Evolutionary conservation across 2,888 invertebrate species (phyloP).

Genomic region (Caenorhabditis sp.): DNA sequence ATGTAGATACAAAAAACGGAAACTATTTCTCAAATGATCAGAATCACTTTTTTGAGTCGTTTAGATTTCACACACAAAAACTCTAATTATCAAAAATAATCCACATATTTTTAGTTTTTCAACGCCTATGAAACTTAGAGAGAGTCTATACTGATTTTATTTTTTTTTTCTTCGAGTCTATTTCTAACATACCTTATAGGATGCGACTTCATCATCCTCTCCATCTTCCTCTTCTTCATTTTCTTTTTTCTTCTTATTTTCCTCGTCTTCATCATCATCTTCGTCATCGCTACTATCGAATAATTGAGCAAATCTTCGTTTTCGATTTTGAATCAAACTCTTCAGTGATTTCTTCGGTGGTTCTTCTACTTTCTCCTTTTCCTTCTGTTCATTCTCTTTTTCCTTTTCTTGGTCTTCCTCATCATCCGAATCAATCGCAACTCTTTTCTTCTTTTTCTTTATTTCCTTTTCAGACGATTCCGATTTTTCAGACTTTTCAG

Average conservation of each 20-base stretch:
- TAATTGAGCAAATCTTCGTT: conserved; percentile 19
- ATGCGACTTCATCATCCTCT: conserved; percentile 2
- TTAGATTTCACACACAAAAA: no score
- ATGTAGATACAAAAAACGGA: no score
- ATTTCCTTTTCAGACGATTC: background rate
- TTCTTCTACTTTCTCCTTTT: background rate
- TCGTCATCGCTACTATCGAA: conserved; percentile 12
- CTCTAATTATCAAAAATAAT: no score
- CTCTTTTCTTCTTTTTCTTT: conserved; percentile 24
- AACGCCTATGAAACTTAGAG: no score
- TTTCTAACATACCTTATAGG: conserved; percentile 13
- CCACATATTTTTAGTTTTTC: no score
- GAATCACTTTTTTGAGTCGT: no score
- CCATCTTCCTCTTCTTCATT: background rate
- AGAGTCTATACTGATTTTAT: no score
- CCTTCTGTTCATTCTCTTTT: conserved; percentile 3
- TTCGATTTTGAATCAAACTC: conserved; percentile 13
- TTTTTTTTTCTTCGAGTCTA: no score
- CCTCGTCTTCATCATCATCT: conserved; percentile 11
- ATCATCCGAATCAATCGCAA: conserved; percentile 40
- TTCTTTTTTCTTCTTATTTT: background rate
- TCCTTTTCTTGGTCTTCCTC: conserved; percentile 24
- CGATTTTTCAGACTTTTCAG: background rate
- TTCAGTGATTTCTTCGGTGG: conserved; percentile 16
- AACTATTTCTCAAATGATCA: no score